Percentiles rank a stretch among this genome's conserved stretches.
These are phyloP conservation scores for Eulemur macaco DNA, from an alignment of 2,113 vertebrate genomes.

Conservation along the genomic window DNA sequence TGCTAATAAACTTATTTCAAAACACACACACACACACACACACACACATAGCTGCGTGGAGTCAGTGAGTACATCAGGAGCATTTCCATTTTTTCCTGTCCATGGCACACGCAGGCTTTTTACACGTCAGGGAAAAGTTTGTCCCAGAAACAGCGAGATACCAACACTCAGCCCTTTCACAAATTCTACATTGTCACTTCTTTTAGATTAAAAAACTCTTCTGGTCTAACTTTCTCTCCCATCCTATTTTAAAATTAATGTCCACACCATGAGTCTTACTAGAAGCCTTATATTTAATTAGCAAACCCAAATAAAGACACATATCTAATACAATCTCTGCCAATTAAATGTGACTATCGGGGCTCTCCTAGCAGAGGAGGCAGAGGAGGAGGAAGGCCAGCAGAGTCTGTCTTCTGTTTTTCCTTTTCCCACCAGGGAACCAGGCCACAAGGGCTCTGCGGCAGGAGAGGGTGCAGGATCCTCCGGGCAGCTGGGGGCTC, in stretches of 20 bases:
- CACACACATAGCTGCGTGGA: background rate
- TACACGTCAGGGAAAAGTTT: slow-evolving; percentile 52
- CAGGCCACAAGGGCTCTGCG: background rate
- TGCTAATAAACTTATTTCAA: slow-evolving; percentile 57
- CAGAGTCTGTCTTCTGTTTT: background rate
- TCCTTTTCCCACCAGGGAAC: background rate
- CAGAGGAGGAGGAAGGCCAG: background rate
- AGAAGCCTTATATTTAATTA: slow-evolving; percentile 60
- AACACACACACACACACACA: background rate
- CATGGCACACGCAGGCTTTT: background rate
- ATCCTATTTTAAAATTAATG: slow-evolving; percentile 29
- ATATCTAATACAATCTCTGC: background rate
- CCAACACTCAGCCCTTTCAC: background rate
- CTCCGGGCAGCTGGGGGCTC: slow-evolving; percentile 33
- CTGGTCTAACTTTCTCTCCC: background rate
- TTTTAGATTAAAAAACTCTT: slow-evolving; percentile 37
- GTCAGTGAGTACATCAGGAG: background rate
- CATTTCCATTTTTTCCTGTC: background rate
- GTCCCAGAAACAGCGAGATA: background rate
- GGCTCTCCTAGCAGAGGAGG: background rate
- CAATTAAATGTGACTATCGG: slow-evolving; percentile 10
- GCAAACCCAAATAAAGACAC: slow-evolving; percentile 55
- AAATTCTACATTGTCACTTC: slow-evolving; percentile 8
- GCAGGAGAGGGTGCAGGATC: background rate
- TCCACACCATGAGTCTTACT: background rate